A percentile compares a stretch with the other conserved stretches of the same genome.
phyloP scores from a whole-genome alignment of 1,140 invertebrate species.

The Drosophila triauraria region DNA sequence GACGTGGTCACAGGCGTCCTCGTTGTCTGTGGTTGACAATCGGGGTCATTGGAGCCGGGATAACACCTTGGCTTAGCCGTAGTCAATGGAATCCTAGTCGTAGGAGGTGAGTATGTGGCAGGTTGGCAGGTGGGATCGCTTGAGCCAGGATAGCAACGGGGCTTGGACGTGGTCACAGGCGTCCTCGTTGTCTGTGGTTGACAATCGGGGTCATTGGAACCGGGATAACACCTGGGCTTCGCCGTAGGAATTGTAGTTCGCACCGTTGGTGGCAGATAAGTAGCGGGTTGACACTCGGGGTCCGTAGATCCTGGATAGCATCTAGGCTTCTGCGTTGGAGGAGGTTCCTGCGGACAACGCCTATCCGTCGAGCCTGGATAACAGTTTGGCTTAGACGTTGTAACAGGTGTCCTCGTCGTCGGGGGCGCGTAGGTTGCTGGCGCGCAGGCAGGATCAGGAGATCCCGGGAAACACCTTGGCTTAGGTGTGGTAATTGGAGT shows the following conservation, averaged over 20 bases:
- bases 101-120: conserved; percentile 6
- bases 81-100: conserved; percentile 4
- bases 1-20: conserved; percentile 19
- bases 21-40: conserved; percentile 13
- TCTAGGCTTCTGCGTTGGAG: too few species aligned
- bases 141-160: conserved; percentile 80
- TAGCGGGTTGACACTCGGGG: too few species aligned
- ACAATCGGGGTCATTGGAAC: too few species aligned
- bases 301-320: too few species aligned
- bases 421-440: conserved; percentile 10
- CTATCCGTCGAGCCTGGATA: too few species aligned
- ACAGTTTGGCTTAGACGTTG: too few species aligned
- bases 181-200: conserved; percentile 37
- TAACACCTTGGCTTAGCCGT: background rate
- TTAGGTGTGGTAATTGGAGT: background rate
- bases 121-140: conserved; percentile 79
- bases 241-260: conserved; percentile 44
- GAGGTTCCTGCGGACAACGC: too few species aligned
- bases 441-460: too few species aligned
- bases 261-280: background rate
- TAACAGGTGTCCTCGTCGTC: conserved; percentile 23
- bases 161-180: conserved; percentile 17
- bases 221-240: too few species aligned
- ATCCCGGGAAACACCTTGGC: conserved; percentile 58
- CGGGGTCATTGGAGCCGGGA: too few species aligned